A percentile compares a stretch with the other conserved stretches of the same genome.
phyloP scores from a whole-genome alignment of 2,113 vertebrate genomes.

The Bolborhynchus lineola region DNA sequence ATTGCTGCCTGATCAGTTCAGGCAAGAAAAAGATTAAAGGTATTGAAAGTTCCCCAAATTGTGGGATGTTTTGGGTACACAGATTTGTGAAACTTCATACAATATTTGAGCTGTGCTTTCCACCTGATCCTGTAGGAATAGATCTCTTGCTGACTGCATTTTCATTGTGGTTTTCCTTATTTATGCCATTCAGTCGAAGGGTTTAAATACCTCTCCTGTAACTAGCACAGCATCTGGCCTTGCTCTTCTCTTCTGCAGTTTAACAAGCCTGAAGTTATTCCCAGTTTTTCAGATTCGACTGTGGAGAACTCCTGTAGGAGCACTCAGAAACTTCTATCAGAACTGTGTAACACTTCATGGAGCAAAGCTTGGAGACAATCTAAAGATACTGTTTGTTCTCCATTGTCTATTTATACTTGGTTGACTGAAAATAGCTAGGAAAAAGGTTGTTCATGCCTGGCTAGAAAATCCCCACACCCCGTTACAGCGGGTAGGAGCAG shows the following conservation, averaged over 20 bases:
- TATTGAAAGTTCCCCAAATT: background rate
- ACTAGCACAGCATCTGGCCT: background rate
- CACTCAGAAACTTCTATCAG: background rate
- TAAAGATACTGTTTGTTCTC: background rate
- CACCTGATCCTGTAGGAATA: background rate
- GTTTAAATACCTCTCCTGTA: background rate
- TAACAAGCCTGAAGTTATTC: background rate
- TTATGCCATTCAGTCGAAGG: background rate
- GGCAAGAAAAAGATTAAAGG: background rate
- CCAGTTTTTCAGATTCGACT: background rate
- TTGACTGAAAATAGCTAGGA: constrained; percentile 22
- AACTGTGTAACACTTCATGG: background rate
- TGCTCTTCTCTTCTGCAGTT: background rate
- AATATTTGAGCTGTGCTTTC: background rate
- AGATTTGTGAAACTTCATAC: background rate
- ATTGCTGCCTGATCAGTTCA: background rate
- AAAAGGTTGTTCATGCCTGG: constrained; percentile 36
- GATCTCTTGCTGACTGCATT: background rate
- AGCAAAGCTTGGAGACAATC: background rate
- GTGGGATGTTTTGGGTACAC: background rate
- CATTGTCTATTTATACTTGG: background rate
- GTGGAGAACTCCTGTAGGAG: background rate
- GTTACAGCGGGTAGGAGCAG: constrained; percentile 16
- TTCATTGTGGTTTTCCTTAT: background rate
- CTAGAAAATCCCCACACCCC: constrained; percentile 33